Evolutionary conservation across 1,140 invertebrate genomes (phyloP), one percentile per base, ranked within the genome.

Genomic region (Protaetia brevitarsis): DNA sequence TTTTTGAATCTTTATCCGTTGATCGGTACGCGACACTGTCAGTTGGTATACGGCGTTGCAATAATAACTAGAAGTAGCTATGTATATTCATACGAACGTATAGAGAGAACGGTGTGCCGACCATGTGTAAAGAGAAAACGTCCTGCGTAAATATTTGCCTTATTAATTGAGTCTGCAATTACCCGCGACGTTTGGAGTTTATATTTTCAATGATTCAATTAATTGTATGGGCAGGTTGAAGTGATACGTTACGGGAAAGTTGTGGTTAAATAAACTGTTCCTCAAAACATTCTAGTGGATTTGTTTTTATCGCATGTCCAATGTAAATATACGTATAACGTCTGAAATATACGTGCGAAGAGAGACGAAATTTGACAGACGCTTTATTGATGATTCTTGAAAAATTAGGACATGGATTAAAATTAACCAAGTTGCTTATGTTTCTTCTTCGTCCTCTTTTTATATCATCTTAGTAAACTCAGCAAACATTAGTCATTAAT

Each of bases 1-100:
- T 23, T 63, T 63, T 37, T 36, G n/a, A 37, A 36, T 36, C 34
- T 41, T 37, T 41, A 41, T 51, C 34, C 21, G 31, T 63, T 63
- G 31, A 63, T 63, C 61, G 34, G 61, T 41, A 51, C 13, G 5
- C 41, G 41, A 19, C 41, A 51, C 19, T 51, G 41, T 51, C 41
- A 51, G 41, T 51, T 51, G 41, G 41, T 51, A 51, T 19, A 51
- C 41, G 41, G 41, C 41, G 41, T 10, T 51, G 41, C 41, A 51
- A 51, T 51, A 51, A 51, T 51, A 51, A 51, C 41, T 19, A 51
- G 41, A 51, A 51, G 41, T 51, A 19, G 41, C 41, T 5, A 8
- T 23, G 41, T 51, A 5, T 51, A 19, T 51, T 51, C 31, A 34
- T 6, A 1, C 31, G 31, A 8, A 34, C 13, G 41, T 45, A 19